Base-by-base conservation (phyloP, 92 coral and sea anemone genomes). In the Porites cylindrica region DNA sequence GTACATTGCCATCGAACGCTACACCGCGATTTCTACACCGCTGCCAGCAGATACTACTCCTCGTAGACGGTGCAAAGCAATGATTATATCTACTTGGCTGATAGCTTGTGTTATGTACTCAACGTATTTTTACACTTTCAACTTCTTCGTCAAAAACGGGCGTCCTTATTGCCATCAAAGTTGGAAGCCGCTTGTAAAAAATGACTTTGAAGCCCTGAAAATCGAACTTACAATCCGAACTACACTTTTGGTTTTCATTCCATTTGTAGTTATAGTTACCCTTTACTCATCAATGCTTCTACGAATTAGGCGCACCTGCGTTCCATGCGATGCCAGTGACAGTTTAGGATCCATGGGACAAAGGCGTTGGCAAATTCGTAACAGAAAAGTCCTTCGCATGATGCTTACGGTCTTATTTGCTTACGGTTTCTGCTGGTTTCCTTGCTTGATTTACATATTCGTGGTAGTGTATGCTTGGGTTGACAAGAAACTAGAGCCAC, bases 351-450 rank as follows among this genome's bases (percentile, higher is more conserved):
- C 69, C 20, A 53, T 21, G 7, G 59, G 18, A 18, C 29, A 10
- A 20, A 20, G 12, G 20, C 59, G 38, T 32, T 69, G 66, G n/a
- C 38, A 52, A 32, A 82, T 7, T 24, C 78, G 86, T 12, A 72
- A 71, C 70, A 16, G 86, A 47, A 82, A 71, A 43, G 79, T 82
- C 3, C 86, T 72, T 58, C 20, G 51, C 32, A 72, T 82, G 79
- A 29, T 73, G 26, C 86, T 82, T 70, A 70, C 86, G n/a, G 70
- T 82, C 7, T 69, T 82, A 1, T 20, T 82, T 17, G 79, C 78
- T 1, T 82, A 71, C 23, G 80, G 78, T n/a, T 8, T 82, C 58
- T 82, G 86, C 23, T 82, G 86, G 86, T 59, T 73, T 62, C 86
- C 86, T 60, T 70, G 29, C 19, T 59, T 70, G 19, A 52, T 71